Percentiles rank a stretch among this genome's conserved stretches.
These are phyloP conservation scores for Macrocentrus cingulum DNA, from an alignment of 1,140 invertebrate species.

Conservation along the genomic window DNA sequence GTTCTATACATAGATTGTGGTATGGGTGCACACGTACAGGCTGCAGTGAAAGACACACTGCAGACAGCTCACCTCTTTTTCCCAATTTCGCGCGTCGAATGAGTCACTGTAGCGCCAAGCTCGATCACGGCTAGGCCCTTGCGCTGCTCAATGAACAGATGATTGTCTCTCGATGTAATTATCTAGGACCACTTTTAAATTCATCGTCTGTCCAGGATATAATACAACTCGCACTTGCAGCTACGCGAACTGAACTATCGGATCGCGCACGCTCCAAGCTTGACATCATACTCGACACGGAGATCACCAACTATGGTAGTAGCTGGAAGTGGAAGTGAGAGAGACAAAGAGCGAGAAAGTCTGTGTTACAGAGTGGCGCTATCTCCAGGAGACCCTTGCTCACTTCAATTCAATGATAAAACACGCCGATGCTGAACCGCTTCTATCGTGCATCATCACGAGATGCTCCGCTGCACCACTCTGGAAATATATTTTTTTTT, in stretches of 20 bases:
- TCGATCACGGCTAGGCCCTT: neutral
- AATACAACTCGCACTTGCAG: conserved; percentile 31
- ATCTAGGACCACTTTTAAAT: conserved; percentile 16
- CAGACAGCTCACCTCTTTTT: conserved; percentile 16
- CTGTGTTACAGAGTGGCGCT: conserved; percentile 44
- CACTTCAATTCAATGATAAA: conserved; percentile 1
- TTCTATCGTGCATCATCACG: neutral
- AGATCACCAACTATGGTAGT: conserved; percentile 50
- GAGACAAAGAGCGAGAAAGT: conserved; percentile 10
- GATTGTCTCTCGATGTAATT: neutral
- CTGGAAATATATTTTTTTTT: too few species aligned
- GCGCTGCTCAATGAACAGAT: neutral
- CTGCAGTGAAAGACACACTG: neutral
- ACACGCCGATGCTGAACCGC: neutral
- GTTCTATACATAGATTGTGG: conserved; percentile 8
- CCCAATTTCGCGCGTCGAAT: neutral
- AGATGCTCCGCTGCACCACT: neutral
- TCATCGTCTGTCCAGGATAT: conserved; percentile 43
- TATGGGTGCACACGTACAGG: neutral
- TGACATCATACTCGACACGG: conserved; percentile 41
- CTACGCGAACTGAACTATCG: conserved; percentile 35
- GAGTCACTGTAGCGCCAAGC: neutral
- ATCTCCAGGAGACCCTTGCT: conserved; percentile 34
- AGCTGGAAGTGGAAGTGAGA: conserved; percentile 23
- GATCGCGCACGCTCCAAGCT: conserved; percentile 39